Percentiles rank a stretch among this genome's conserved stretches.
phyloP scores from a whole-genome alignment of 2,113 vertebrate genomes.

The Scortum barcoo region DNA sequence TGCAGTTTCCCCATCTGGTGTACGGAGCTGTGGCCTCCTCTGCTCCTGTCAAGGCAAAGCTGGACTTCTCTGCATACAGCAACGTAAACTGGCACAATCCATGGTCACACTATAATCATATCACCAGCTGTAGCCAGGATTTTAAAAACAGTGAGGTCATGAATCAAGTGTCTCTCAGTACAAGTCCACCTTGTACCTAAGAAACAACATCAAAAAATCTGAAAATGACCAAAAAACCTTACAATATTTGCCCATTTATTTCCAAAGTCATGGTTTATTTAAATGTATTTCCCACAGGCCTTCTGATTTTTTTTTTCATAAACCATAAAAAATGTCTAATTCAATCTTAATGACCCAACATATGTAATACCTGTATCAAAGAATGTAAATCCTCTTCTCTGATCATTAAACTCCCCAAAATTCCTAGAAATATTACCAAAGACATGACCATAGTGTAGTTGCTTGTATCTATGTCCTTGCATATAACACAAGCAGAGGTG shows the following conservation, averaged over 20 bases:
- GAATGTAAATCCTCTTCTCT: neutral
- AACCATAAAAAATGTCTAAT: no score
- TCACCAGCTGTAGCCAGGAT: neutral
- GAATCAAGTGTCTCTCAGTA: neutral
- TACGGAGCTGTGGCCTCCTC: constrained; percentile 90
- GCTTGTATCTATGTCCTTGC: neutral
- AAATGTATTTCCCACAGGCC: no score
- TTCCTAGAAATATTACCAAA: neutral
- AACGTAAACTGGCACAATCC: constrained; percentile 69
- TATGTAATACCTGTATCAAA: neutral
- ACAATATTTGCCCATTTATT: no score
- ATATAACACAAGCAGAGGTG: neutral
- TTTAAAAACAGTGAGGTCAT: neutral
- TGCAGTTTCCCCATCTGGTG: constrained; percentile 88
- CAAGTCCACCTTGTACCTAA: neutral
- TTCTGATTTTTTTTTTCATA: neutral
- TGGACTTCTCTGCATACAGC: constrained; percentile 89
- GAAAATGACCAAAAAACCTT: neutral
- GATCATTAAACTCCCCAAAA: neutral
- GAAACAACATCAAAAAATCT: no score
- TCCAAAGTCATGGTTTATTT: no score
- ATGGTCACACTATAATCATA: neutral
- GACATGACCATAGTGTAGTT: neutral
- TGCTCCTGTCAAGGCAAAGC: constrained; percentile 85
- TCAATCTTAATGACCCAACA: neutral